Conservation (phyloP, 2,797 vertebrate species). For the Myotis daubentonii region DNA sequence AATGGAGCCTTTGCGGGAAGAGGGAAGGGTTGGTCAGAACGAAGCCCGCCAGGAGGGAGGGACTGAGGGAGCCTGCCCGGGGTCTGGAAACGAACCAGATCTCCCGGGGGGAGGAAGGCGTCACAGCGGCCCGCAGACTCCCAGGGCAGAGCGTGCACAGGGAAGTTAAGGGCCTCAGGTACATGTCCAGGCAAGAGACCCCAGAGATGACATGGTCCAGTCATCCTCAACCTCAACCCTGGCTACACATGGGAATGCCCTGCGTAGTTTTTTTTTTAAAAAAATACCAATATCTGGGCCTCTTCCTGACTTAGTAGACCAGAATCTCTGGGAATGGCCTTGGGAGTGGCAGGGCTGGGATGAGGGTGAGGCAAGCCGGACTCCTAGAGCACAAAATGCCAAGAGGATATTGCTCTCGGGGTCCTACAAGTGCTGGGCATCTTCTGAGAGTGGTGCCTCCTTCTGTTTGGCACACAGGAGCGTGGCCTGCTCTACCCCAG, state of each 20-base stretch:
- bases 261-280: not conserved
- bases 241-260: not conserved
- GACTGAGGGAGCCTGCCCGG: not conserved
- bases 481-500: not conserved
- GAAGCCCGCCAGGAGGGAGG: not conserved
- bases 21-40: not conserved
- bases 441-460: not conserved
- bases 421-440: not conserved
- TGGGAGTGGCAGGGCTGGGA: not conserved
- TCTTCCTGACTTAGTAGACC: constrained; percentile 16
- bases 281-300: not conserved
- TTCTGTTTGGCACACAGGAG: not conserved
- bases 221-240: not conserved
- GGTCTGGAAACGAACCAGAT: not conserved
- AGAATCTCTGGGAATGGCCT: not conserved
- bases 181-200: not conserved
- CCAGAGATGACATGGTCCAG: not conserved
- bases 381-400: not conserved
- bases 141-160: not conserved
- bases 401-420: not conserved
- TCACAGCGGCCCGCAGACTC: not conserved
- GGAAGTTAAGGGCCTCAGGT: not conserved
- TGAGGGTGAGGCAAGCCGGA: not conserved
- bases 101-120: too few species aligned
- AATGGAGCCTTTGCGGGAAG: not conserved